Percentiles rank a stretch among this genome's conserved stretches.
These are phyloP conservation scores for Thomomys bottae DNA, from an alignment of 2,113 vertebrate species.

Conservation along the genomic window DNA sequence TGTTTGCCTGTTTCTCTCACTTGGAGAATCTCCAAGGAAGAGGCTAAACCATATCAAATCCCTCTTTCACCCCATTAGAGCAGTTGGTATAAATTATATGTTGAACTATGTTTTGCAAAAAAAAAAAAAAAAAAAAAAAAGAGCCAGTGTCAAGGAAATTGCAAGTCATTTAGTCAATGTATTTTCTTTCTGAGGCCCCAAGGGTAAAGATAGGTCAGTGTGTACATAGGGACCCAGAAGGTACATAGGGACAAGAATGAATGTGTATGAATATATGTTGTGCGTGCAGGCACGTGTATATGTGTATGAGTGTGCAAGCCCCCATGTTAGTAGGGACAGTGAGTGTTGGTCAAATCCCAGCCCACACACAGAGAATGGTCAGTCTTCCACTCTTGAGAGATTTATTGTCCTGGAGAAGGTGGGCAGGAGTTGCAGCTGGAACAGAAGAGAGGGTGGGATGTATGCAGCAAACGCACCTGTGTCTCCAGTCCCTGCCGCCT, in stretches of 20 bases:
- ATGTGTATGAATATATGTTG: neutral
- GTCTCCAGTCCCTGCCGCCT: neutral
- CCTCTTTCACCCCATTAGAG: neutral
- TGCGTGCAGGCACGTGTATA: neutral
- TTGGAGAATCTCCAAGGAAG: neutral
- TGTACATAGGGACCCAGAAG: neutral
- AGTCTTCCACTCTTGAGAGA: conserved; percentile 13
- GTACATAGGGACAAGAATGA: neutral
- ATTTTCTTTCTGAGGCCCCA: neutral
- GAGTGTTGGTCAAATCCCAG: neutral
- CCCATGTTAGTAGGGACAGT: too few relatives aligned
- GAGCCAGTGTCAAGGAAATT: neutral
- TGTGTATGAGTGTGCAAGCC: neutral
- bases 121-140: neutral
- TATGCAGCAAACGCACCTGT: neutral
- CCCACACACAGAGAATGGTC: neutral
- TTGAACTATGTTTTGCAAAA: neutral
- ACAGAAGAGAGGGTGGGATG: neutral
- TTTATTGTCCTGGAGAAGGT: neutral
- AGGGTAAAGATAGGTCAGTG: neutral
- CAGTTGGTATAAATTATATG: fast-evolving
- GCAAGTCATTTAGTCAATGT: neutral
- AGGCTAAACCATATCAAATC: neutral
- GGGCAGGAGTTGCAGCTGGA: neutral
- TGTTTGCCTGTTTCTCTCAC: too few relatives aligned